Evolutionary conservation across 2,888 invertebrate genomes (phyloP).

Genomic region (Dolomedes plantarius): DNA sequence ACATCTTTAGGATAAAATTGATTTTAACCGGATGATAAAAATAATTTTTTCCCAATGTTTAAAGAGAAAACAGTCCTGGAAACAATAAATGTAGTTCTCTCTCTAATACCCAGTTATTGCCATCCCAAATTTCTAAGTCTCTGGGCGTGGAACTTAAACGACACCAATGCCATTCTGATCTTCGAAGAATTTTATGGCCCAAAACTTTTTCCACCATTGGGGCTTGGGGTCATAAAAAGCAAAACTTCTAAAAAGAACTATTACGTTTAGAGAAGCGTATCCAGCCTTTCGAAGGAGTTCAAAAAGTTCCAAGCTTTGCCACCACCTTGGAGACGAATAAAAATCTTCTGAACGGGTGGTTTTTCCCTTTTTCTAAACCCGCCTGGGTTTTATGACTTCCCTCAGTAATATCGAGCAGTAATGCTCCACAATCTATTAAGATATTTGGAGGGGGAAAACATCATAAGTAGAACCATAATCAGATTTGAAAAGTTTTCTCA

Average conservation of each 20-base stretch:
- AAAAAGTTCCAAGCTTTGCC: conserved; percentile 62
- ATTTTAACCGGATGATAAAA: not conserved
- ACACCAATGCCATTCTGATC: conserved; percentile 43
- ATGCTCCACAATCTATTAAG: not conserved
- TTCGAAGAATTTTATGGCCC: conserved; percentile 61
- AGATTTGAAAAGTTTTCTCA: no score
- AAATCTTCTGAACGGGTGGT: conserved; percentile 39
- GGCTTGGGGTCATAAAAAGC: conserved; percentile 56
- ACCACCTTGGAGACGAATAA: conserved; percentile 70
- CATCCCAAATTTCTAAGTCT: conserved; percentile 38
- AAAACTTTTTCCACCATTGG: conserved; percentile 55
- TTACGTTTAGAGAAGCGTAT: conserved; percentile 54
- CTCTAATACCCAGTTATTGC: conserved; percentile 21
- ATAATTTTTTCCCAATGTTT: not conserved
- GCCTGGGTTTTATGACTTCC: conserved; percentile 46
- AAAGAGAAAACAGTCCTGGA: not conserved
- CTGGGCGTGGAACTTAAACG: conserved; percentile 43
- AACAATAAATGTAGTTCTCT: not conserved
- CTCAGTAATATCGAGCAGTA: conserved; percentile 45
- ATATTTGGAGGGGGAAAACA: not conserved
- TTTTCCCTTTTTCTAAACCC: conserved; percentile 39
- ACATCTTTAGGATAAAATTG: no score
- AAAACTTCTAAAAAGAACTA: conserved; percentile 64
- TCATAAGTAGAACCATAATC: no score
- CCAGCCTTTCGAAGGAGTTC: conserved; percentile 48